These are phyloP conservation scores for Pachycephus smyrnensis DNA, from an alignment of 2,888 invertebrate species.

Conservation along the genomic window DNA sequence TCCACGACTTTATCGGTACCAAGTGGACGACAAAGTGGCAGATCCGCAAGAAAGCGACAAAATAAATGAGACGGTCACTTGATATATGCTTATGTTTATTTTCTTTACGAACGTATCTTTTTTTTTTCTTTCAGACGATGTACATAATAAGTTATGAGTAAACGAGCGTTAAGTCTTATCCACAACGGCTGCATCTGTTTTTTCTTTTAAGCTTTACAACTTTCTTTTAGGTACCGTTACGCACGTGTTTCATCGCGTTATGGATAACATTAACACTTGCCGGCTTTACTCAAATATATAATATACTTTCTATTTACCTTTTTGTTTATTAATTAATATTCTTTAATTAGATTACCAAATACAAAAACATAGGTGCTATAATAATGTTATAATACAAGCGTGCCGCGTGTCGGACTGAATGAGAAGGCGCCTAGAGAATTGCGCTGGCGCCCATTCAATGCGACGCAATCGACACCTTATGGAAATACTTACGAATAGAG, in stretches of 20 bases:
- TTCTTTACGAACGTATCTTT: constrained; percentile 64
- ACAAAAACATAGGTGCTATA: constrained; percentile 65
- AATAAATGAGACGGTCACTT: constrained; percentile 27
- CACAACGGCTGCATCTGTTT: constrained; percentile 46
- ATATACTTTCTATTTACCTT: constrained; percentile 64
- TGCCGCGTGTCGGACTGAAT: constrained; percentile 50
- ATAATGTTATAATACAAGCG: constrained; percentile 42
- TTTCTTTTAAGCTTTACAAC: constrained; percentile 35
- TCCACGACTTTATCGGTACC: background rate
- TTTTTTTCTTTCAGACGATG: constrained; percentile 58
- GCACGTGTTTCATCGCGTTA: constrained; percentile 43
- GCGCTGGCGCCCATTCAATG: constrained; percentile 43
- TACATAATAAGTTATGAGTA: constrained; percentile 66
- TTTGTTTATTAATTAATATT: constrained; percentile 59
- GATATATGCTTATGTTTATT: constrained; percentile 65
- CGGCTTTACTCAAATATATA: constrained; percentile 63
- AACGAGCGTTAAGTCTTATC: constrained; percentile 63
- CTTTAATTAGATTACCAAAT: constrained; percentile 63
- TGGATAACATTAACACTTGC: constrained; percentile 59
- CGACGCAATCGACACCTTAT: constrained; percentile 50
- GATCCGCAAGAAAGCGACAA: background rate
- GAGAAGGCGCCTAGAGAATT: constrained; percentile 25
- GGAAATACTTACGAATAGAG: constrained; percentile 57
- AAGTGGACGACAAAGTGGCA: background rate
- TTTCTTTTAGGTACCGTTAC: constrained; percentile 43